Conservation (phyloP, 1,140 invertebrate species). For the Drosophila yakuba region DNA sequence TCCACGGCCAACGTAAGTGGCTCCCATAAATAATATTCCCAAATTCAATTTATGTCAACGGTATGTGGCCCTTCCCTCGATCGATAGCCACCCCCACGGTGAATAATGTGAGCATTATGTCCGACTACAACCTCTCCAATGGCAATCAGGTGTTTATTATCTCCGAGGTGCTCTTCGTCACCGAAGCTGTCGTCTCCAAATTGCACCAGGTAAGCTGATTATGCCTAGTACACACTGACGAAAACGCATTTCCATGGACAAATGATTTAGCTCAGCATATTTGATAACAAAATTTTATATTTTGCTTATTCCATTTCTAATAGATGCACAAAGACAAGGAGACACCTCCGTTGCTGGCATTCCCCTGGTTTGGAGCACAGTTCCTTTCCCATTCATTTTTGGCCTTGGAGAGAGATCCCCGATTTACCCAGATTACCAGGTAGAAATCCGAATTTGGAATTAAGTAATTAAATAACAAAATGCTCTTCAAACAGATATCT, state of each 20-base stretch:
- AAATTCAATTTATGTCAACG: constrained; percentile 39
- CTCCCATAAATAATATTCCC: constrained; percentile 21
- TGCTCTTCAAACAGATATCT: constrained; percentile 83
- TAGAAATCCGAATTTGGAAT: constrained; percentile 4
- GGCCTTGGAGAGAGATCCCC: constrained; percentile 86
- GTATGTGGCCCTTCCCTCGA: neutral
- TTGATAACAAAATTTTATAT: neutral
- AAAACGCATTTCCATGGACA: too few species aligned
- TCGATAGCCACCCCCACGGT: constrained; percentile 85
- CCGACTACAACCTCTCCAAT: constrained; percentile 86
- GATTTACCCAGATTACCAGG: constrained; percentile 86
- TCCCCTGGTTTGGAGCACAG: constrained; percentile 88
- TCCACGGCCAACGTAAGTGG: constrained; percentile 86
- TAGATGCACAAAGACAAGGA: constrained; percentile 87
- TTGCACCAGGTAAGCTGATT: constrained; percentile 85
- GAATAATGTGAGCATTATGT: constrained; percentile 87
- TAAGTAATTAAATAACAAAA: neutral
- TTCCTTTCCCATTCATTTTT: constrained; percentile 88
- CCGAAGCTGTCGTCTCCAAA: constrained; percentile 86
- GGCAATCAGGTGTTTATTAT: constrained; percentile 88
- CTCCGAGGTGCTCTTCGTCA: constrained; percentile 87
- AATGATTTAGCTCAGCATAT: too few species aligned
- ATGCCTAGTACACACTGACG: neutral
- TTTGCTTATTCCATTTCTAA: neutral
- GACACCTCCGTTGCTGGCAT: constrained; percentile 87